A percentile compares a stretch with the other conserved stretches of the same genome.
Conservation (phyloP, 1,140 invertebrate genomes). For the Conus ventricosus region DNA sequence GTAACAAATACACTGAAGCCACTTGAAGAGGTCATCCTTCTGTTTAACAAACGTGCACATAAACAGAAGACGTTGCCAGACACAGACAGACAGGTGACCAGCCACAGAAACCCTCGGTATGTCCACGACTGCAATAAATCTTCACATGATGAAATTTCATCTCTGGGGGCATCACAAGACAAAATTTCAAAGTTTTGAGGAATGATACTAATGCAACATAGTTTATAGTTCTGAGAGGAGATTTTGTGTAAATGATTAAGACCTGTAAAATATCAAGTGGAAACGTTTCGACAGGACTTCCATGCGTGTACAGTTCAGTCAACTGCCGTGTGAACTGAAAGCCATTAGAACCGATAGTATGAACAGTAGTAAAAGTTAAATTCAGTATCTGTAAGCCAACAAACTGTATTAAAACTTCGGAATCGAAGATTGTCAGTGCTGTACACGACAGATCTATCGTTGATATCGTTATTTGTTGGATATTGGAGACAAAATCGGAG, state of each 20-base stretch:
- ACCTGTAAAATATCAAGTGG: background rate
- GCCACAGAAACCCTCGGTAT: too few species aligned
- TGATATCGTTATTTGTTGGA: background rate
- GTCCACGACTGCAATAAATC: too few species aligned
- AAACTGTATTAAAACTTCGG: conserved; percentile 13
- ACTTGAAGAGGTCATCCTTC: too few species aligned
- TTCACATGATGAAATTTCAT: too few species aligned
- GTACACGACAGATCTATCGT: background rate
- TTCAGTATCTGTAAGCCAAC: conserved; percentile 9
- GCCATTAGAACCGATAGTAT: background rate
- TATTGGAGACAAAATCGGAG: background rate
- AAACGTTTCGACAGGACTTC: background rate
- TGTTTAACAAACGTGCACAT: too few species aligned
- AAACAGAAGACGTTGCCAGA: too few species aligned
- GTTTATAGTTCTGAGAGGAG: too few species aligned
- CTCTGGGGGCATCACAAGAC: too few species aligned
- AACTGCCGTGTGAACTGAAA: background rate
- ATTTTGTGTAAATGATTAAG: too few species aligned
- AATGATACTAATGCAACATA: background rate
- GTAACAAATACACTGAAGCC: too few species aligned
- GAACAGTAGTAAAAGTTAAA: background rate
- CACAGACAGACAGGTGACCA: too few species aligned
- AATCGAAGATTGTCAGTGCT: conserved; percentile 1
- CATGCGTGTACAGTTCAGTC: background rate
- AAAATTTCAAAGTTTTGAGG: too few species aligned